These are phyloP conservation scores for Drepana arcuata DNA, from an alignment of 1,140 invertebrate genomes.

Conservation along the genomic window DNA sequence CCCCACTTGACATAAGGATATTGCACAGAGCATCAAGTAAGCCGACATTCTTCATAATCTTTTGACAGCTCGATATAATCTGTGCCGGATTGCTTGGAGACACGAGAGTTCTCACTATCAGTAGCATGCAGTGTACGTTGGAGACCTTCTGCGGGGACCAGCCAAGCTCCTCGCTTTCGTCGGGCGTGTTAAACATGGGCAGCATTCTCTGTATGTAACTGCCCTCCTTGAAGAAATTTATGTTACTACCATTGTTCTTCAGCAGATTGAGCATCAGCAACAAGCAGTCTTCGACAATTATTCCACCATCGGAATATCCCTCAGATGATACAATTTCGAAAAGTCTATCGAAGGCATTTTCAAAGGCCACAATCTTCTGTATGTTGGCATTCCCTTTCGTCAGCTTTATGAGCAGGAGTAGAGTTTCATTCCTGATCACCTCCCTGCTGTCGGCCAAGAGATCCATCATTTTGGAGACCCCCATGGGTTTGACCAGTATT, in stretches of 20 bases:
- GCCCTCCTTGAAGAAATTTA: slow-evolving; percentile 98
- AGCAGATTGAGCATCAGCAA: slow-evolving; percentile 95
- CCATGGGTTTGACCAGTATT: slow-evolving; percentile 95
- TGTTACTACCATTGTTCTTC: slow-evolving; percentile 96
- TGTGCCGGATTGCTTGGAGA: slow-evolving; percentile 88
- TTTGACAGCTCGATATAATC: slow-evolving; percentile 86
- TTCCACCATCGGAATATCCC: slow-evolving; percentile 94
- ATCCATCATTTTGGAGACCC: slow-evolving; percentile 98
- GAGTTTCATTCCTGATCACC: slow-evolving; percentile 96
- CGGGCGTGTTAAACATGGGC: slow-evolving; percentile 88
- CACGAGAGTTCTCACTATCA: slow-evolving; percentile 91
- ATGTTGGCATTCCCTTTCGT: slow-evolving; percentile 98
- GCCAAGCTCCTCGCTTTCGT: slow-evolving; percentile 80
- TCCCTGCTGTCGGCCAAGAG: slow-evolving; percentile 93
- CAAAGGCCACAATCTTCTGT: slow-evolving; percentile 99
- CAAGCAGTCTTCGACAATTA: slow-evolving; percentile 98
- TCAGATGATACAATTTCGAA: slow-evolving; percentile 95
- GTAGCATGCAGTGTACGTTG: slow-evolving; percentile 93
- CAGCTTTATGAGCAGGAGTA: slow-evolving; percentile 93
- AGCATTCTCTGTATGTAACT: slow-evolving; percentile 92
- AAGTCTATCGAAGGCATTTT: slow-evolving; percentile 97
- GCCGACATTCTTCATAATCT: slow-evolving; percentile 88
- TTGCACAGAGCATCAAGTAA: slow-evolving; percentile 87
- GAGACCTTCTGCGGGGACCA: slow-evolving; percentile 97
- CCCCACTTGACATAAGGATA: slow-evolving; percentile 95